Evolutionary conservation across 2,797 vertebrate species (phyloP), one percentile per base, ranked within the genome.

Genomic region (Dryobates pubescens): DNA sequence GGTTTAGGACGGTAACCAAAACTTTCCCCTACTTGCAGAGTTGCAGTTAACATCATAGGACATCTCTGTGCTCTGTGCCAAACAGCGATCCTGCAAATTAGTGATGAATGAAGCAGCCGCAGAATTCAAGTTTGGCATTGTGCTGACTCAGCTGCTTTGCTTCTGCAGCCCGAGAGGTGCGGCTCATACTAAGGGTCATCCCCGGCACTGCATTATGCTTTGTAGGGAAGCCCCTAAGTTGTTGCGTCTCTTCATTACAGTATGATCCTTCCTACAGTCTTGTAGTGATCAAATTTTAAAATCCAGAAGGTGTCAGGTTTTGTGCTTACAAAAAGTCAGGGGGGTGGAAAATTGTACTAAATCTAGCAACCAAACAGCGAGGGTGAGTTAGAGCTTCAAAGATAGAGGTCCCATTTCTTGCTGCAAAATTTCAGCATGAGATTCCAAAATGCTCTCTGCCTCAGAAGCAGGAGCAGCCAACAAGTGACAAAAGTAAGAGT

Each of bases 371-470:
- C 0, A 0, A 67, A 86, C 17, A 58, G 10, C 47, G 58, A 74
- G 17, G 41, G 12, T 45, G 70, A 84, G 15, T 58, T 73, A 51
- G 17, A 61, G 18, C 43, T 86, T 88, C 43, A 51, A 78, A 85
- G 43, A 9, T 10, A 64, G 49, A 45, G 6, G 12, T 79, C 13
- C 49, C 1, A 1, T 36, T 92, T 81, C 58, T 90, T 93, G 19
- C 73, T 83, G 73, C 41, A 36, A 64, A 58, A 34, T 76, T 88
- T 76, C 86, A 65, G 20, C 68, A 65, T 57, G 34, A 64, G 7
- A 83, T 89, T 89, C 84, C 83, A 53, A 82, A 93, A 73, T 59
- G 41, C 41, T 74, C 23, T 69, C 11, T 36, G 71, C 74, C 53
- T 64, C n/a, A 19, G 53, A 29, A 47, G 41, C 34, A 56, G 18